Base-by-base conservation (phyloP, 1,140 invertebrate genomes). In the Temnothorax nylanderi region DNA sequence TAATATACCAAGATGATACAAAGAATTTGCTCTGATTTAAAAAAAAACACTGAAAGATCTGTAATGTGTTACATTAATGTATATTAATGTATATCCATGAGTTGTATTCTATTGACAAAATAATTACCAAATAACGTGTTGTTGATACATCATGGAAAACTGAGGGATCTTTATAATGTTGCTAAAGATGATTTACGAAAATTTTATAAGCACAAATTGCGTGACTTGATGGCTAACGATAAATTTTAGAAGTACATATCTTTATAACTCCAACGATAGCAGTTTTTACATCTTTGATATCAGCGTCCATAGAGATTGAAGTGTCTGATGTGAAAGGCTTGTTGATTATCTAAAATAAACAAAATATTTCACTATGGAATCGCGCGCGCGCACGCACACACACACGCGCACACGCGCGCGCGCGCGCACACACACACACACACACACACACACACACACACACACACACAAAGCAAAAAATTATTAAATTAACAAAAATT, bases 21-120 rank as follows among this genome's bases (percentile, higher is more conserved):
- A 94, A 65, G 96, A 96, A 95, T 99, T 98, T 10, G 98, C 97
- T 89, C 98, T 96, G 81, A 98, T 97, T 97, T 76, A n/a, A n/a
- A n/a, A 99, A 95, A 91, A 99, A 97, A 96, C 98, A 97, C 87
- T 98, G 97, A 91, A 99, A 97, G 88, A 99, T 97, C 98, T 98
- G 92, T 56, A 96, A 95, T 82, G 89, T 84, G 87, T 77, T 91
- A 86, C 74, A n/a, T n/a, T n/a, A n/a, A n/a, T n/a, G n/a, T n/a
- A n/a, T n/a, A 69, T 2, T 60, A 21, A 64, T 18, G 64, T 54
- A 64, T 21, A 21, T 76, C 16, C 26, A 5, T 26, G 78, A 69
- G 1, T 69, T 71, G 77, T 41, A 47, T 34, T 32, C 8, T 16
- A 21, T n/a, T 47, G 49, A 18, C 10, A n/a, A 58, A 71, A 21